phyloP scores from a whole-genome alignment of 2,797 vertebrate genomes.

The Poeciliopsis paucimaculata region DNA sequence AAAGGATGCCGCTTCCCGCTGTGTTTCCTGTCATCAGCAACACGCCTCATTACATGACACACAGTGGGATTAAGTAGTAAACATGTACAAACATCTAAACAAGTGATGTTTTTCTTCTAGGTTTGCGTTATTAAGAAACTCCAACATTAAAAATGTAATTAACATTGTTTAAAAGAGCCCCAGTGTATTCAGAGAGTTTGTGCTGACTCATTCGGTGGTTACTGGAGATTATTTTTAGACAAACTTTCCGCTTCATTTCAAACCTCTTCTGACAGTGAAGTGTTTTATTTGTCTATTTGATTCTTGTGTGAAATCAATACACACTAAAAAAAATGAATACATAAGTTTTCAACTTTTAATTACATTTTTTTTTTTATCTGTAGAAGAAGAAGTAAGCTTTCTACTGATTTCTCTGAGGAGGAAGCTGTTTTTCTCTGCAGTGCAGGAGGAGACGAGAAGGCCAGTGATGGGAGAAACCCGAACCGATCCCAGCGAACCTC shows the following conservation, averaged over 20 bases:
- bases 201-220: slow-evolving; percentile 21
- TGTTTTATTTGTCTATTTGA: neutral
- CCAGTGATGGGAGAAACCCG: slow-evolving; percentile 34
- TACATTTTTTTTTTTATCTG: slow-evolving; percentile 13
- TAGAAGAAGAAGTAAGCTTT: slow-evolving; percentile 34
- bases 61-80: neutral
- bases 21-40: neutral
- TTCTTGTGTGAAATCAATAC: neutral
- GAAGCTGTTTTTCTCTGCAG: slow-evolving; percentile 38
- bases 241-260: neutral
- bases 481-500: slow-evolving; percentile 30
- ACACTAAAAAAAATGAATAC: neutral
- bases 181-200: neutral
- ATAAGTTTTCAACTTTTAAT: neutral
- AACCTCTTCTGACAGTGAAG: neutral
- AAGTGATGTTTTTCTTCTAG: neutral
- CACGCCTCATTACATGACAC: neutral
- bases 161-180: neutral
- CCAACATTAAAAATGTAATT: slow-evolving; percentile 18
- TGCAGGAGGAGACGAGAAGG: slow-evolving; percentile 27
- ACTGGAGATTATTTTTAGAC: slow-evolving; percentile 12
- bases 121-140: slow-evolving; percentile 21
- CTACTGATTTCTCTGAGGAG: slow-evolving; percentile 55
- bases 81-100: slow-evolving; percentile 2
- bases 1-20: neutral